Evolutionary conservation across 2,113 vertebrate genomes (phyloP), one percentile per base, ranked within the genome.

Genomic region (Pachycephala philippinensis): DNA sequence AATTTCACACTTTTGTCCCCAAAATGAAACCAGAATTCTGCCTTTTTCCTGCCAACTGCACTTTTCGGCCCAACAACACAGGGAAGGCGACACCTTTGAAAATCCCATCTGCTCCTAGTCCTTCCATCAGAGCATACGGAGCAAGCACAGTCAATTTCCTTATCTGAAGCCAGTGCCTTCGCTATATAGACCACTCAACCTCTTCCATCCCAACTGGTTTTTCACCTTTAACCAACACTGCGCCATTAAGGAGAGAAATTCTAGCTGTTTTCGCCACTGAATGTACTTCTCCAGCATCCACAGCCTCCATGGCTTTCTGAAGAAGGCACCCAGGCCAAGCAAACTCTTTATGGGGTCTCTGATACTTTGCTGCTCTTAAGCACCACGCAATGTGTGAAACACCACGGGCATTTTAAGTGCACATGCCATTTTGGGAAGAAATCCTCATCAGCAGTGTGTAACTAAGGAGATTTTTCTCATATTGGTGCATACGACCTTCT

Each of bases 321-420:
- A 68, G 52, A 75, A 60, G 23, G 39, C 10, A 45, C 5, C 33
- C 33, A 40, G 39, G 8, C 54, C 45, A 63, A 26, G 59, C 3
- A 45, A 72, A 40, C 16, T 24, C 33, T 27, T 68, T 18, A 10
- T 9, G n/a, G 7, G 4, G 21, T 64, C 20, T 72, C 47, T 49
- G 49, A 49, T 1, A 13, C 20, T 80, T 70, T 10, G 7, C 31
- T 85, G 63, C 23, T 72, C 31, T 31, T 39, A 52, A 79, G 65
- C 3, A 3, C 40, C 23, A 7, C 9, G 39, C 10, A 18, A 7
- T 2, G 8, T 28, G 22, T 54, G 42, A 86, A 83, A 23, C 0
- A 0, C 5, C 44, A 28, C 0, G 0, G 19, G 3, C 13, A 18
- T 50, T 75, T 40, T 7, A 78, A n/a, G 28, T 1, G 8, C 40